A percentile compares a stretch with the other conserved stretches of the same genome.
Evolutionary conservation across 2,113 vertebrate species (phyloP).

Genomic region (Larimichthys polyactis): DNA sequence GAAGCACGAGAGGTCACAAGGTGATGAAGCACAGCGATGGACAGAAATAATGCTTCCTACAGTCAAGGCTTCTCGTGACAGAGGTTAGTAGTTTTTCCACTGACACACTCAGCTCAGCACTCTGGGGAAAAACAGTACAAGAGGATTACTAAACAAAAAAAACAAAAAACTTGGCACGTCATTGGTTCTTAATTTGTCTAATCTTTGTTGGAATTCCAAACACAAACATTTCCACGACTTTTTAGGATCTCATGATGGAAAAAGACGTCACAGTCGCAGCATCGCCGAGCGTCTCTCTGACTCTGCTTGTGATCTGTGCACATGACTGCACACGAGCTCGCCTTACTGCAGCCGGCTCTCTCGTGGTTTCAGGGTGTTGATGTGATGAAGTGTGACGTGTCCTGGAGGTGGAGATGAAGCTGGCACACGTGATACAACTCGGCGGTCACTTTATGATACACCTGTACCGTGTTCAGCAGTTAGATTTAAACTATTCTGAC

Average conservation of each 20-base stretch:
- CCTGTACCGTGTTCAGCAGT: neutral
- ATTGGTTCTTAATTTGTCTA: neutral
- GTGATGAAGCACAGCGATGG: neutral
- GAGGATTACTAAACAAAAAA: neutral
- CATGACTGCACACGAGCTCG: neutral
- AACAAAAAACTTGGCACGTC: neutral
- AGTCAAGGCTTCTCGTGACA: neutral
- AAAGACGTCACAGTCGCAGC: neutral
- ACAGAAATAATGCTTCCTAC: neutral
- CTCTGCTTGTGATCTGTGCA: neutral
- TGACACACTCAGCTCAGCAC: neutral
- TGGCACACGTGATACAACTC: neutral
- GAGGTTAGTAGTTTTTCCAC: neutral
- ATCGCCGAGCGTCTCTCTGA: neutral
- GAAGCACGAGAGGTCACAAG: neutral
- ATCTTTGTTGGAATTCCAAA: neutral
- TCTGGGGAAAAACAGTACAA: neutral
- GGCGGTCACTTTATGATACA: neutral
- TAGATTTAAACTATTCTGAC: neutral
- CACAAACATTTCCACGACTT: neutral
- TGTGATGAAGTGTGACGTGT: neutral
- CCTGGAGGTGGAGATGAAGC: neutral
- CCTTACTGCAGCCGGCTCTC: neutral
- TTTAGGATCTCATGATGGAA: neutral
- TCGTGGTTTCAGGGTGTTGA: neutral